These are phyloP conservation scores for Pygmarrhopalites habei DNA, from an alignment of 1,140 invertebrate species.

Conservation along the genomic window DNA sequence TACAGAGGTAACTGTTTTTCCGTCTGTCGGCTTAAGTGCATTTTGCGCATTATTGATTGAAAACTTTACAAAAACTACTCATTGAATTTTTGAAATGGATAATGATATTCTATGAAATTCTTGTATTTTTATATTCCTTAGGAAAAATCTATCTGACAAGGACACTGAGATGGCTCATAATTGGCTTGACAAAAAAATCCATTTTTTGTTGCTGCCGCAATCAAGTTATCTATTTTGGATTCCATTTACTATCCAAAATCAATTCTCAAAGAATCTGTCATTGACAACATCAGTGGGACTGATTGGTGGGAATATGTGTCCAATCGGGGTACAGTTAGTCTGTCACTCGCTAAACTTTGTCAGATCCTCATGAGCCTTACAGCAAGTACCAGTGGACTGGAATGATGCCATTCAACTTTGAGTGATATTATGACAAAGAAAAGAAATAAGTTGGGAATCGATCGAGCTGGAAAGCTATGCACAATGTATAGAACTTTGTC, in stretches of 20 bases:
- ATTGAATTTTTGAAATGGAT: neutral
- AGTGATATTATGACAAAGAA: slow-evolving; percentile 7
- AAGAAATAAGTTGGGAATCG: slow-evolving; percentile 1
- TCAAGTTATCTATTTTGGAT: neutral
- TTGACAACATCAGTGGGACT: neutral
- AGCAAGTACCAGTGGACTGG: slow-evolving; percentile 1
- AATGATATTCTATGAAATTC: neutral
- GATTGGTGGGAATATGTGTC: slow-evolving; percentile 13
- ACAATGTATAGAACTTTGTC: neutral
- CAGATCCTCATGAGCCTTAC: neutral
- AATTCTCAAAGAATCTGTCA: neutral
- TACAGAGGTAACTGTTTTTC: neutral
- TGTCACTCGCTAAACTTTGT: too few relatives aligned
- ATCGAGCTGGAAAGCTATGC: slow-evolving; percentile 12
- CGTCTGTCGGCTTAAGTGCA: too few relatives aligned
- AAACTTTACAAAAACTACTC: too few relatives aligned
- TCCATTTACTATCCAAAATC: neutral
- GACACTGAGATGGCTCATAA: neutral
- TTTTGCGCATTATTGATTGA: too few relatives aligned
- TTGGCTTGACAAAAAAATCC: neutral
- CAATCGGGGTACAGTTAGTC: too few relatives aligned
- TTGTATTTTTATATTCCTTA: neutral
- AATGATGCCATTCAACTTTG: slow-evolving; percentile 17
- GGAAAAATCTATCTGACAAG: neutral
- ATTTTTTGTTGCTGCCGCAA: neutral